Conservation (phyloP, 2,797 vertebrate genomes). For the Helarctos malayanus region DNA sequence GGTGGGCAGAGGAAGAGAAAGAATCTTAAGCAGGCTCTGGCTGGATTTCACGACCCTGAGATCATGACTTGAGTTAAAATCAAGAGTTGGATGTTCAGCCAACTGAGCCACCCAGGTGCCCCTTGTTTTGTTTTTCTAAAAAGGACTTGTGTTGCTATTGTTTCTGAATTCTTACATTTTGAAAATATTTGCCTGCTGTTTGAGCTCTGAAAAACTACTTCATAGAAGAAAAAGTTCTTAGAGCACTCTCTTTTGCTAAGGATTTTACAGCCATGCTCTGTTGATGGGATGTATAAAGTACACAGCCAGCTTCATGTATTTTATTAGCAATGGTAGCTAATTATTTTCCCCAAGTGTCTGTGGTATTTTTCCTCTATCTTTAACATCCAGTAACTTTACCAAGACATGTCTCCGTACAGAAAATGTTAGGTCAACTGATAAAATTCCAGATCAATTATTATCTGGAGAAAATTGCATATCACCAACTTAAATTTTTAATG, state of each 20-base stretch:
- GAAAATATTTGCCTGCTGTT: constrained; percentile 32
- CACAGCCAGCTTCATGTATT: neutral
- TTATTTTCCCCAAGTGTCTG: neutral
- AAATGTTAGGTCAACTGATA: constrained; percentile 26
- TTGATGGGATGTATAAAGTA: neutral
- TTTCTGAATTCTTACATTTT: constrained; percentile 53
- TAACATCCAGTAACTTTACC: neutral
- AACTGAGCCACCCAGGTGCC: neutral
- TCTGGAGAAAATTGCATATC: neutral
- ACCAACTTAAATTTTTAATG: neutral
- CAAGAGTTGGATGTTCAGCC: neutral
- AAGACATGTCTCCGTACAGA: neutral
- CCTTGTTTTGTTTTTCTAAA: neutral
- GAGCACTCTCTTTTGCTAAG: neutral
- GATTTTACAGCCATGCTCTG: neutral
- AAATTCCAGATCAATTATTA: constrained; percentile 48
- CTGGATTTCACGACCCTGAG: neutral
- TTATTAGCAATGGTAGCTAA: constrained; percentile 9
- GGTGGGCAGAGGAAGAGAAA: neutral
- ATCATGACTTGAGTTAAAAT: neutral
- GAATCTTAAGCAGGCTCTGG: neutral
- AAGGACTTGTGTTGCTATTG: constrained; percentile 26
- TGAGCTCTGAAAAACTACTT: constrained; percentile 12
- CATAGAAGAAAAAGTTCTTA: neutral
- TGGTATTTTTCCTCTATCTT: constrained; percentile 1